Base-by-base conservation (phyloP, 2,113 vertebrate genomes). In the Talpa occidentalis region DNA sequence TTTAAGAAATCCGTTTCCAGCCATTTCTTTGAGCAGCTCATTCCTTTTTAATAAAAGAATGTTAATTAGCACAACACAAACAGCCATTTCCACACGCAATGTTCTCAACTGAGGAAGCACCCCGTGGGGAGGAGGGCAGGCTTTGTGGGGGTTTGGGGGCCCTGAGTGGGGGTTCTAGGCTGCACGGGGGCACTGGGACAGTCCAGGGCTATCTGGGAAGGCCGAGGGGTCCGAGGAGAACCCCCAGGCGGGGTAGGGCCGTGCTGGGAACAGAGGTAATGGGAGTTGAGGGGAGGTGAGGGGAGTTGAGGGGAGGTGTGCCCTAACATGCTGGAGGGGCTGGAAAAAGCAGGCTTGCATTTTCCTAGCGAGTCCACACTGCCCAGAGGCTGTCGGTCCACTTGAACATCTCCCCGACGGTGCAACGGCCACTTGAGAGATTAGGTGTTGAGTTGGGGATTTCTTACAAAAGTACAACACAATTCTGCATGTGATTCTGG, bases 21-120 rank as follows among this genome's bases (percentile, higher is more conserved):
- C 62, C 62, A 67, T 93, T 90, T 87, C n/a, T 81, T 54, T 74
- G 32, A 94, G 47, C 21, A 40, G 37, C 47, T 86, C 67, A 52
- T 76, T 67, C 22, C 40, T 93, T 86, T 64, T 90, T 78, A 72
- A 91, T 52, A 88, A 84, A 62, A 84, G 49, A 54, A 54, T 8
- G 16, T 74, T 80, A 90, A 72, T 26, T 85, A 52, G 67, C 32
- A 9, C 7, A 47, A 12, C 56, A 35, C 40, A 44, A 30, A 26
- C 1, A 91, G n/a, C 24, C 47, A 73, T 67, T 76, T 90, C 35
- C 49, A 74, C 17, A 8, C 60, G 12, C 59, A 26, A 37, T 52
- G 66, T 52, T 74, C 12, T 66, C n/a, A 37, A 0, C 17, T 42
- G 26, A 28, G n/a, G 77, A 83, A 64, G n/a, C 0, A 0, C 40